Percentiles rank a stretch among this genome's conserved stretches.
phyloP scores from a whole-genome alignment of 2,797 vertebrate genomes.

The Sorex maritimensis region DNA sequence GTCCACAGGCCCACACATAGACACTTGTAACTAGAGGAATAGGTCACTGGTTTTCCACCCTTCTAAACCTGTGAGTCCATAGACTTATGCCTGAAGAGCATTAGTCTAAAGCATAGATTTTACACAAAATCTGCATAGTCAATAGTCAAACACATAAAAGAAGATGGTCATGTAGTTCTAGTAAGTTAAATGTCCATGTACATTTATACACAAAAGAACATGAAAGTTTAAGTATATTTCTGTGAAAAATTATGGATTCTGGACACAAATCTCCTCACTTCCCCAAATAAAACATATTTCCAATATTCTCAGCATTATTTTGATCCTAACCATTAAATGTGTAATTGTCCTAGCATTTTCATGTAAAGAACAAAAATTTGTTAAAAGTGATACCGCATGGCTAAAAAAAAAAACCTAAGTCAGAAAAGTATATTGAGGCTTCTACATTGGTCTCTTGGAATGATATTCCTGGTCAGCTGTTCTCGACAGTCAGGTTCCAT shows the following conservation, averaged over 20 bases:
- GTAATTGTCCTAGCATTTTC: not conserved
- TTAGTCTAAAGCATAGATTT: not conserved
- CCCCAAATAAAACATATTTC: not conserved
- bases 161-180: not conserved
- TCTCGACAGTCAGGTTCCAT: not conserved
- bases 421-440: not conserved
- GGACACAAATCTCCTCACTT: not conserved
- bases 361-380: not conserved
- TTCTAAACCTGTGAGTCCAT: too few relatives aligned
- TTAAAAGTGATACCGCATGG: not conserved
- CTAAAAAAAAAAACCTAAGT: not conserved
- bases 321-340: not conserved
- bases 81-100: too few relatives aligned
- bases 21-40: too few relatives aligned
- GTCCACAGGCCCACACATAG: too few relatives aligned
- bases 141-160: not conserved
- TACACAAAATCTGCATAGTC: not conserved
- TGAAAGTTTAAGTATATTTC: not conserved
- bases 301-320: not conserved
- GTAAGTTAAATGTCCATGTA: not conserved
- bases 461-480: not conserved
- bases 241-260: not conserved
- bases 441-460: not conserved
- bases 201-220: not conserved
- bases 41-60: too few relatives aligned